phyloP scores from a whole-genome alignment of 2,113 vertebrate genomes.

The Sylvilagus bachmani region DNA sequence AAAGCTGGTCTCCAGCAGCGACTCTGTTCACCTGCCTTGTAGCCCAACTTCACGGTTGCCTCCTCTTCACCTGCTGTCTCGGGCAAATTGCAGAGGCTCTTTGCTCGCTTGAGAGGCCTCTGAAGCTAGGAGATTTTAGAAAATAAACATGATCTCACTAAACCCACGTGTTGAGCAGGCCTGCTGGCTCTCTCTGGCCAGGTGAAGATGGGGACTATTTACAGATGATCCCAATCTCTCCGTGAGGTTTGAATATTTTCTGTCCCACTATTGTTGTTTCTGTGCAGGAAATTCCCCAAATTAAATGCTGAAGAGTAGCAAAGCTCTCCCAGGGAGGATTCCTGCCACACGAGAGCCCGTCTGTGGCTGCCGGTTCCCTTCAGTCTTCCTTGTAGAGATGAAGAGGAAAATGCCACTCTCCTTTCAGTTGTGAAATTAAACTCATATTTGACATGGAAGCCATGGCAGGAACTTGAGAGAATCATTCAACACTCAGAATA shows the following conservation, averaged over 20 bases:
- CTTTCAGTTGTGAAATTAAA: not conserved
- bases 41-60: no score
- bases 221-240: not conserved
- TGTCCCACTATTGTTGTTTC: not conserved
- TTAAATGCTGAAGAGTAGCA: not conserved
- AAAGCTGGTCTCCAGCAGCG: not conserved
- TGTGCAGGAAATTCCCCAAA: not conserved
- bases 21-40: not conserved
- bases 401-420: not conserved
- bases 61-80: not conserved
- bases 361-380: not conserved
- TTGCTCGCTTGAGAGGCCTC: not conserved
- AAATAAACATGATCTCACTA: not conserved
- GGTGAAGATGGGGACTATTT: not conserved
- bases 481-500: not conserved
- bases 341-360: not conserved
- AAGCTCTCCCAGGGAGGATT: not conserved
- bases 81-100: not conserved
- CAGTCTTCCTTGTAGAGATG: not conserved
- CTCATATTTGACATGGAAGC: not conserved
- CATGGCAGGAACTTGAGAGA: not conserved
- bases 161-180: not conserved
- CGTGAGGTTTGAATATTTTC: not conserved
- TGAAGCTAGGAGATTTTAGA: not conserved
- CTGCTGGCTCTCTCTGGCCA: not conserved